Conservation (phyloP, 2,888 invertebrate genomes). For the Hoplodrina ambigua region DNA sequence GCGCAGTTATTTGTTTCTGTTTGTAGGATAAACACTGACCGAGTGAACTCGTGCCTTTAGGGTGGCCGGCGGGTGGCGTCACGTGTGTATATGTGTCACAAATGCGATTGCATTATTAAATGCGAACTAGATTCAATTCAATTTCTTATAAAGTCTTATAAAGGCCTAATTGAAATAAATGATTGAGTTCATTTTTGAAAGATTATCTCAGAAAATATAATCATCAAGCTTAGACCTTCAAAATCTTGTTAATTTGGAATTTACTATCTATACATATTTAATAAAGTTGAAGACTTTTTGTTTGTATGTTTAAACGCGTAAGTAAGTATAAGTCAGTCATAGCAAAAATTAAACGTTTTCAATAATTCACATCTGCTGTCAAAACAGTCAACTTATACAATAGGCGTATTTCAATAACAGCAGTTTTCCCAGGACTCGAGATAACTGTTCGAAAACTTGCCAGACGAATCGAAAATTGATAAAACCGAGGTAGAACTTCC, state of each 20-base stretch:
- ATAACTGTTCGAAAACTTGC: not conserved
- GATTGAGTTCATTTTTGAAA: too few species aligned
- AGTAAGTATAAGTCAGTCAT: too few species aligned
- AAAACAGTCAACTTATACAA: conserved; percentile 1
- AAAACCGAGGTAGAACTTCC: not conserved
- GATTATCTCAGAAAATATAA: too few species aligned
- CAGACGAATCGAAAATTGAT: not conserved
- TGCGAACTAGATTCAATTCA: too few species aligned
- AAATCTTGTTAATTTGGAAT: too few species aligned
- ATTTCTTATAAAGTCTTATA: too few species aligned
- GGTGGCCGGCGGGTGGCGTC: not conserved
- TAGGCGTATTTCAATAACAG: not conserved
- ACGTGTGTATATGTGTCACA: not conserved
- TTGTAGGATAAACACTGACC: conserved; percentile 19
- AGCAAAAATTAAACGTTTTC: not conserved
- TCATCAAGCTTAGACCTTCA: too few species aligned
- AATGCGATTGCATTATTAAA: not conserved
- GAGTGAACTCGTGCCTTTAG: conserved; percentile 21
- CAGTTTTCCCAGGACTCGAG: not conserved
- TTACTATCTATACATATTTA: too few species aligned
- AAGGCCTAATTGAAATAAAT: too few species aligned
- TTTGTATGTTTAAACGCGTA: too few species aligned
- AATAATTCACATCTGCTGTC: not conserved
- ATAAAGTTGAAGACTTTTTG: too few species aligned
- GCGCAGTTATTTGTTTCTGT: conserved; percentile 35